phyloP scores from a whole-genome alignment of 1,140 invertebrate genomes.

The Drosophila repleta region DNA sequence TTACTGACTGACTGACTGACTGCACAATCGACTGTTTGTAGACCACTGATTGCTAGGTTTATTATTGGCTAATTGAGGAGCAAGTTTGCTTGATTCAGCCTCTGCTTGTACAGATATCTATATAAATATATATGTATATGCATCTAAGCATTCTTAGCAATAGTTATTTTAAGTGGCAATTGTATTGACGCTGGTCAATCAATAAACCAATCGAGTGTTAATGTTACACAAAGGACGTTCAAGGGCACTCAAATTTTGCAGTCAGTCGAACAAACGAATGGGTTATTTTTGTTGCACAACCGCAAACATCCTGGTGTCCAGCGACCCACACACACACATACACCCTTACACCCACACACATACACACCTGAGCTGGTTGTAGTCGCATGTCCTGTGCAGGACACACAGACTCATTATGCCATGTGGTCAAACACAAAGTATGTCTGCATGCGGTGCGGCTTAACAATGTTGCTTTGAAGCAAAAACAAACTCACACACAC shows the following conservation, averaged over 20 bases:
- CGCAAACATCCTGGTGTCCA: conserved; percentile 22
- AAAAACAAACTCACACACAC: conserved; percentile 18
- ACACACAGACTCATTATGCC: conserved; percentile 63
- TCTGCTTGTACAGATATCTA: too few species aligned
- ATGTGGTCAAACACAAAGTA: conserved; percentile 74
- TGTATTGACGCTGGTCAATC: not conserved
- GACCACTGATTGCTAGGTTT: too few species aligned
- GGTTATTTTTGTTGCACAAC: conserved; percentile 21
- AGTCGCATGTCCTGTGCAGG: conserved; percentile 32
- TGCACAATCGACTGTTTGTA: too few species aligned
- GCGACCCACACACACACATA: conserved; percentile 3
- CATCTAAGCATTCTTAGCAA: too few species aligned
- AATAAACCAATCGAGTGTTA: conserved; percentile 11
- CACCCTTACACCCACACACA: conserved; percentile 9
- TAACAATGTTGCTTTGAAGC: conserved; percentile 60
- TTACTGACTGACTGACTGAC: too few species aligned
- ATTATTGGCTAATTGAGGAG: too few species aligned
- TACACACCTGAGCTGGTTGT: conserved; percentile 19
- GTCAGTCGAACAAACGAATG: conserved; percentile 5
- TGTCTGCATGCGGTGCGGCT: conserved; percentile 50
- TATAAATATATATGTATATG: too few species aligned
- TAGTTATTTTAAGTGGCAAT: too few species aligned
- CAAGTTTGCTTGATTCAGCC: too few species aligned
- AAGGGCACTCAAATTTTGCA: conserved; percentile 2
- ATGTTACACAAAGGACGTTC: conserved; percentile 1